These are phyloP conservation scores for Panzeria rudis DNA, from an alignment of 2,888 invertebrate genomes.

Conservation along the genomic window DNA sequence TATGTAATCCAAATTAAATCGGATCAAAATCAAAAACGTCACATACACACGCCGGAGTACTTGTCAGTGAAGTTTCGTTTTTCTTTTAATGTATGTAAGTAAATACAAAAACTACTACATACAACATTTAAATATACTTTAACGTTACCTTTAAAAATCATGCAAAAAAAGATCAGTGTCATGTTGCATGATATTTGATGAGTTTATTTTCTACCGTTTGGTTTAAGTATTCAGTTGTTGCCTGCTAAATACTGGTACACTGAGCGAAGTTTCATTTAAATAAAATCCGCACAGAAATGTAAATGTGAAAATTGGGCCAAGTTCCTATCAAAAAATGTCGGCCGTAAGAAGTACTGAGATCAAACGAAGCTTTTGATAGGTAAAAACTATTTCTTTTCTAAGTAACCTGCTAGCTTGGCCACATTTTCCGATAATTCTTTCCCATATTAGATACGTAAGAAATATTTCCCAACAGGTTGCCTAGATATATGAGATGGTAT, in stretches of 20 bases:
- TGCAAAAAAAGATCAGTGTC: constrained; percentile 75
- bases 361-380: too few species aligned
- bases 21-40: constrained; percentile 75
- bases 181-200: constrained; percentile 74
- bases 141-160: constrained; percentile 57
- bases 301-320: too few species aligned
- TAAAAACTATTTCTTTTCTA: too few species aligned
- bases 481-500: too few species aligned
- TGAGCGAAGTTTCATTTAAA: constrained; percentile 13
- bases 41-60: constrained; percentile 35
- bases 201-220: constrained; percentile 76
- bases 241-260: constrained; percentile 32
- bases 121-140: constrained; percentile 11
- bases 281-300: not conserved
- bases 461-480: too few species aligned
- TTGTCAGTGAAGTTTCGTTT: constrained; percentile 26
- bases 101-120: constrained; percentile 17
- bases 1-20: constrained; percentile 82
- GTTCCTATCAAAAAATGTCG: too few species aligned
- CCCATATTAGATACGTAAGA: too few species aligned
- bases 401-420: too few species aligned
- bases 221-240: constrained; percentile 46
- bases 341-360: too few species aligned
- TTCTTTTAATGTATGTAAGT: not conserved
- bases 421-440: too few species aligned